Percentiles rank a stretch among this genome's conserved stretches.
These are phyloP conservation scores for Petrosia ficiformis DNA, from an alignment of 37 sponge, comb jelly and placozoan genomes.

Conservation along the genomic window DNA sequence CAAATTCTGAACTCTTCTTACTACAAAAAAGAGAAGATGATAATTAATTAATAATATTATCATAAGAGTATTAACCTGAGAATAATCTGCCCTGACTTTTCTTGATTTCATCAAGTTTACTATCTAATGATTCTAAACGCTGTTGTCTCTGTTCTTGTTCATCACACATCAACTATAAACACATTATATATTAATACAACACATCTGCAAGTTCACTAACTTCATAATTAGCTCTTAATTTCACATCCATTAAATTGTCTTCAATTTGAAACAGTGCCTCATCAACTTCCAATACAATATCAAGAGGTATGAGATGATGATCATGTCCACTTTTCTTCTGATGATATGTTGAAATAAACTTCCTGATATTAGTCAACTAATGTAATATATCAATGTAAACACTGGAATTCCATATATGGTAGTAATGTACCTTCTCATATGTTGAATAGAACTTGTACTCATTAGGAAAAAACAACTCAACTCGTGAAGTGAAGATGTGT, in stretches of 20 bases:
- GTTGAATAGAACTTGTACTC: conserved; percentile 55
- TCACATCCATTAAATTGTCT: conserved; percentile 89
- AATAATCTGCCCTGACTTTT: conserved; percentile 16
- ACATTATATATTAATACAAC: background rate
- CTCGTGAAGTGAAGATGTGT: conserved; percentile 10
- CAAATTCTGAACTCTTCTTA: conserved; percentile 53
- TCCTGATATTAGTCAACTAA: conserved; percentile 59
- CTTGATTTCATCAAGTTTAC: conserved; percentile 43
- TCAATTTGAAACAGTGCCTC: conserved; percentile 55
- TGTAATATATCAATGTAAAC: background rate
- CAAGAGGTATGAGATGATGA: conserved; percentile 47
- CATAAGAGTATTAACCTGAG: conserved; percentile 25
- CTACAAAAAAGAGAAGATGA: conserved; percentile 15
- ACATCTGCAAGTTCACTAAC: conserved; percentile 13
- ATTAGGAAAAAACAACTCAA: conserved; percentile 45
- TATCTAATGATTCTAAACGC: conserved; percentile 29
- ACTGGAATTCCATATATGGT: background rate
- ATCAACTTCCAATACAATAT: conserved; percentile 51
- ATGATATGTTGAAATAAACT: conserved; percentile 55
- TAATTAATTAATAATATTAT: background rate
- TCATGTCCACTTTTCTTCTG: background rate
- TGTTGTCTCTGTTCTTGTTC: conserved; percentile 56
- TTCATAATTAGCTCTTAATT: conserved; percentile 80
- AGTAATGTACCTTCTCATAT: conserved; percentile 55
- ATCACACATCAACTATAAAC: conserved; percentile 60